A percentile compares a stretch with the other conserved stretches of the same genome.
phyloP scores from a whole-genome alignment of 2,113 vertebrate species.

The Mormyrus iriodes region DNA sequence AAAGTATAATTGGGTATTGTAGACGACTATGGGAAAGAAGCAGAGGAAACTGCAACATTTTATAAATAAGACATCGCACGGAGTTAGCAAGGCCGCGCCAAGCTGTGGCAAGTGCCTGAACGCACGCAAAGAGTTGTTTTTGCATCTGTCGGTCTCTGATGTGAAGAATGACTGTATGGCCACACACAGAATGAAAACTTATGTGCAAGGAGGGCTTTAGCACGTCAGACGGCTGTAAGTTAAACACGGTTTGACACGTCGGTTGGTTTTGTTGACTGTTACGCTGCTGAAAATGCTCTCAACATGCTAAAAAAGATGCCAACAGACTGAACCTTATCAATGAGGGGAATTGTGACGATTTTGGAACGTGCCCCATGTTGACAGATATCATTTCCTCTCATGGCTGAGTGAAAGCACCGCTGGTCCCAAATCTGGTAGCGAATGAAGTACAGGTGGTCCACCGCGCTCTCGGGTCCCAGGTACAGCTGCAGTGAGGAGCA shows the following conservation, averaged over 20 bases:
- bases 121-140: background rate
- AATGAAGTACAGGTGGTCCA: background rate
- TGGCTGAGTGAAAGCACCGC: background rate
- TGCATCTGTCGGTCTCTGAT: background rate
- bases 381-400: background rate
- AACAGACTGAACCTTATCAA: background rate
- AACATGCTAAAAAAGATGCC: background rate
- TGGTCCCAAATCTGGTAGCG: background rate
- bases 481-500: background rate
- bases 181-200: background rate
- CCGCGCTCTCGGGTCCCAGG: background rate
- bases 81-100: background rate
- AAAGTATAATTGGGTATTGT: background rate
- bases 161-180: background rate
- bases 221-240: background rate
- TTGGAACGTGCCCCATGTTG: background rate
- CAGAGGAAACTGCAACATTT: background rate
- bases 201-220: background rate
- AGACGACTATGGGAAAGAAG: background rate
- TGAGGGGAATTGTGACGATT: background rate
- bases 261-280: background rate
- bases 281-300: no score
- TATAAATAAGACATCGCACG: background rate
- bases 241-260: background rate
- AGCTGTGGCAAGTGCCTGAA: background rate